Evolutionary conservation across 2,113 vertebrate species (phyloP).

Genomic region (Pseudorhombus dupliciocellatus): DNA sequence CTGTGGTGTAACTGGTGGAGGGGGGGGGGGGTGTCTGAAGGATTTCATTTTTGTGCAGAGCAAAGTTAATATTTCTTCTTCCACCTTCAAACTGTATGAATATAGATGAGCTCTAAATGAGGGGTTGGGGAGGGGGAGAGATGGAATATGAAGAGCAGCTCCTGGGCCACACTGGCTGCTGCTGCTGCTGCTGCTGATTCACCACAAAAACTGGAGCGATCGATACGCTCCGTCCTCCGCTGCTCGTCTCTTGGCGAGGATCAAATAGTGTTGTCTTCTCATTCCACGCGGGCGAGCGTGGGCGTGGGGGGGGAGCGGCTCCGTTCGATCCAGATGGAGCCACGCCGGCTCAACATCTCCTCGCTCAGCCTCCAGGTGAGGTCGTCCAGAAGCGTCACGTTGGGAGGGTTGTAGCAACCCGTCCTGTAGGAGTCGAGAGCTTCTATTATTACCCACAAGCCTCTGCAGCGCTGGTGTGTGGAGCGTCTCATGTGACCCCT

Average conservation of each 20-base stretch:
- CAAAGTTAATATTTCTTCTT: slow-evolving; percentile 55
- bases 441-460: neutral
- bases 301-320: neutral
- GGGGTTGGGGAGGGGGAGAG: slow-evolving; percentile 61
- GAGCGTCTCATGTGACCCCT: too few relatives aligned
- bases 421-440: neutral
- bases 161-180: slow-evolving; percentile 49
- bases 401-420: too few relatives aligned
- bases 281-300: slow-evolving; percentile 3
- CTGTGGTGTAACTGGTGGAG: slow-evolving; percentile 13
- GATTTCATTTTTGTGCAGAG: slow-evolving; percentile 32
- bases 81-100: slow-evolving; percentile 45
- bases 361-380: too few relatives aligned
- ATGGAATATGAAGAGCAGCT: slow-evolving; percentile 64
- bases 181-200: slow-evolving; percentile 74
- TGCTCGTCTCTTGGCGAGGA: slow-evolving; percentile 25
- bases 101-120: slow-evolving; percentile 68
- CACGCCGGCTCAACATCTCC: neutral
- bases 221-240: slow-evolving; percentile 47
- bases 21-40: neutral
- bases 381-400: too few relatives aligned
- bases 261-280: slow-evolving; percentile 28
- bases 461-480: too few relatives aligned
- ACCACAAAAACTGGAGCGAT: slow-evolving; percentile 51
- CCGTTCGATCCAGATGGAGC: neutral